Evolutionary conservation across 2,888 invertebrate species (phyloP).

Genomic region (Merodon equestris): DNA sequence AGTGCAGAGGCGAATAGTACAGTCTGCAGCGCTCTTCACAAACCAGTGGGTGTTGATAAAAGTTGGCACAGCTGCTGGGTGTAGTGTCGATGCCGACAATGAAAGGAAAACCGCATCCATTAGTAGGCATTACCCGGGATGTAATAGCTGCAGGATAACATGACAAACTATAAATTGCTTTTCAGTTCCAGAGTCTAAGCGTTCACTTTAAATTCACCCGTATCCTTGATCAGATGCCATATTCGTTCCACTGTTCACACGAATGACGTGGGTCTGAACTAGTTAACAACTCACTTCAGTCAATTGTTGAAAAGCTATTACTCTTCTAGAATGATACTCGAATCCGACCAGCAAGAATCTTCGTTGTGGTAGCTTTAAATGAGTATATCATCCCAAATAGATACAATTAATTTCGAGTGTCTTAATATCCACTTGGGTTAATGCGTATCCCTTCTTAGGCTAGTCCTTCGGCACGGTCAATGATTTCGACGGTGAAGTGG

Average conservation of each 20-base stretch:
- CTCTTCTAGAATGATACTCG: neutral
- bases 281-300: conserved; percentile 53
- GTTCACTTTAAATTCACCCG: neutral
- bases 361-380: conserved; percentile 19
- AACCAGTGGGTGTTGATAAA: conserved; percentile 18
- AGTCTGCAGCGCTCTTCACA: conserved; percentile 32
- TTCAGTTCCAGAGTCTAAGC: neutral
- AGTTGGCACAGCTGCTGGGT: neutral
- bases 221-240: neutral
- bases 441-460: conserved; percentile 15
- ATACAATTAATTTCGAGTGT: conserved; percentile 5
- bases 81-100: neutral
- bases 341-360: neutral
- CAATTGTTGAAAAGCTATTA: conserved; percentile 30
- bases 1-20: neutral
- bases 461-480: neutral
- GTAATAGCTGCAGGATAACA: conserved; percentile 42
- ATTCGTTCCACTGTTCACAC: neutral
- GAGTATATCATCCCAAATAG: conserved; percentile 29
- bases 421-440: neutral
- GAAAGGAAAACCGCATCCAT: conserved; percentile 51
- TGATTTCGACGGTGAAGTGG: conserved; percentile 15
- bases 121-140: conserved; percentile 38
- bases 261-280: conserved; percentile 29
- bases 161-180: conserved; percentile 42